Conservation (phyloP, 1,140 invertebrate genomes). For the Drosophila navojoa region DNA sequence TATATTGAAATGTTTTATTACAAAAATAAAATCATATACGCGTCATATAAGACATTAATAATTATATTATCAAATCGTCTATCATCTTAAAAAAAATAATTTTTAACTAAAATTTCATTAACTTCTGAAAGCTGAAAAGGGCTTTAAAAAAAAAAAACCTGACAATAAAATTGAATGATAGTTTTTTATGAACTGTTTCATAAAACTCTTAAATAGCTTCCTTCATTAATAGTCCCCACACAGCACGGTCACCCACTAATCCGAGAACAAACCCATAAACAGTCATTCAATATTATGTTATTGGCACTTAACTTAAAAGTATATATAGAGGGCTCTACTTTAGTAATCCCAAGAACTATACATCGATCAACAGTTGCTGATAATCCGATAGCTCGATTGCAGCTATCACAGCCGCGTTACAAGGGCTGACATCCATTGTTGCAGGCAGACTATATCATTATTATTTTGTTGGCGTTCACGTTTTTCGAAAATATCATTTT, state of each 20-base stretch:
- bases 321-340: not conserved
- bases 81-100: too few relatives aligned
- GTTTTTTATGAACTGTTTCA: not conserved
- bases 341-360: not conserved
- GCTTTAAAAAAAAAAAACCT: not conserved
- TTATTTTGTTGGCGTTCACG: constrained; percentile 14
- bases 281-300: constrained; percentile 27
- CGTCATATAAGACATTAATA: too few relatives aligned
- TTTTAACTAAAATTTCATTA: too few relatives aligned
- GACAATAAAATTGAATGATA: not conserved
- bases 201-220: not conserved
- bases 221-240: not conserved
- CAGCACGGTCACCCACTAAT: not conserved
- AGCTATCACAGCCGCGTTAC: constrained; percentile 55
- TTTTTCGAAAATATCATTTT: constrained; percentile 63
- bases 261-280: constrained; percentile 41
- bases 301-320: constrained; percentile 21
- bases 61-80: too few relatives aligned
- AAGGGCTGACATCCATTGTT: constrained; percentile 53
- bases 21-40: too few relatives aligned
- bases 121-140: too few relatives aligned
- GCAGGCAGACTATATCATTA: constrained; percentile 27
- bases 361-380: constrained; percentile 3
- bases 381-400: constrained; percentile 15
- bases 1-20: too few relatives aligned